Conservation (phyloP, 2,797 vertebrate species). For the Xiphorhynchus erythropygius region DNA sequence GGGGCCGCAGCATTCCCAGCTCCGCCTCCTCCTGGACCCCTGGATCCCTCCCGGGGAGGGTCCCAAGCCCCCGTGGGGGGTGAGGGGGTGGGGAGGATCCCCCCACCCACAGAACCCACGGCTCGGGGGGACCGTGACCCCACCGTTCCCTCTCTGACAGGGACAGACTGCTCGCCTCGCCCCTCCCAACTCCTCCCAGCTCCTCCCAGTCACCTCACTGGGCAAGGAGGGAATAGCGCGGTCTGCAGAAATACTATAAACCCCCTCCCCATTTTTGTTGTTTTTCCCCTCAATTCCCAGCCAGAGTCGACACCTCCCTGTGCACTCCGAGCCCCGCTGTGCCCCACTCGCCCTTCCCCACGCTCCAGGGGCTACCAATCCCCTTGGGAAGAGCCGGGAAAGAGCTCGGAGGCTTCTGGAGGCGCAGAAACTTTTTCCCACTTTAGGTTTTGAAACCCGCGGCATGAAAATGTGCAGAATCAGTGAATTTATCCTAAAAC, state of each 20-base stretch:
- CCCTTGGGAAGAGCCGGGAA: neutral
- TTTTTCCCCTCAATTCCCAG: neutral
- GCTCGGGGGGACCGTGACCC: fast-evolving
- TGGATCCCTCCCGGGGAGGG: neutral
- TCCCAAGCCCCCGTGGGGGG: neutral
- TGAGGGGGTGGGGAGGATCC: neutral
- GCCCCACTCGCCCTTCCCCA: neutral
- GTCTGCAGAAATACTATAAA: neutral
- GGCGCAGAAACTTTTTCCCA: neutral
- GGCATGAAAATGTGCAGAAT: neutral
- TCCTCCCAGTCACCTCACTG: slow-evolving; percentile 11
- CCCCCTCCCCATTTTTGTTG: fast-evolving
- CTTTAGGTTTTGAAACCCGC: neutral
- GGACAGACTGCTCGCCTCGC: neutral
- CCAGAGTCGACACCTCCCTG: neutral
- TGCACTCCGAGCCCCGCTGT: fast-evolving
- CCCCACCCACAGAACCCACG: neutral
- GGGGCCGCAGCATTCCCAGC: neutral
- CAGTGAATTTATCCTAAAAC: fast-evolving
- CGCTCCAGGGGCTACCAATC: neutral
- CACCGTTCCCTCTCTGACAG: fast-evolving
- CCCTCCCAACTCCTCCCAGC: slow-evolving; percentile 11
- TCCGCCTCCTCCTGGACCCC: neutral
- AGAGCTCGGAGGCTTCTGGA: neutral
- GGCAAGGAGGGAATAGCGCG: neutral